Evolutionary conservation across 2,797 vertebrate genomes (phyloP).

Genomic region (Lepilemur ruficaudatus): DNA sequence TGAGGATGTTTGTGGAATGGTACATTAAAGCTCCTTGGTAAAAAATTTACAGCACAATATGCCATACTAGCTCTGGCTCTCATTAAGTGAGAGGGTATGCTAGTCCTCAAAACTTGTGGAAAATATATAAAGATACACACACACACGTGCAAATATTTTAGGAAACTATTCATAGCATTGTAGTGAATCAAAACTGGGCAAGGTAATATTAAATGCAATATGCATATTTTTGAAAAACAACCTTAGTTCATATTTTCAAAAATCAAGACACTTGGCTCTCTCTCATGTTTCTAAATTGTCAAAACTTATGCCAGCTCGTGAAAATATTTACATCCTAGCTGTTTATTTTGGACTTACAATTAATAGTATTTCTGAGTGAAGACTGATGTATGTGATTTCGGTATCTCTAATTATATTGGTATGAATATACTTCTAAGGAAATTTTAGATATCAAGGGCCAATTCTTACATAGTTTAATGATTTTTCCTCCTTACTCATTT

Average conservation of each 20-base stretch:
- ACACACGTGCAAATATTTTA: background rate
- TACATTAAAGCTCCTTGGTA: background rate
- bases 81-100: background rate
- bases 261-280: background rate
- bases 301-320: background rate
- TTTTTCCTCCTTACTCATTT: background rate
- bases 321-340: background rate
- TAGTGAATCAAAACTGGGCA: background rate
- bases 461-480: conserved; percentile 19
- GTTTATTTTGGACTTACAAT: background rate
- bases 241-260: conserved; percentile 27
- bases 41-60: conserved; percentile 18
- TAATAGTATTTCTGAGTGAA: background rate
- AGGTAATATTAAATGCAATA: background rate
- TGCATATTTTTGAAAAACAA: background rate
- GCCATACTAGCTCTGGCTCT: background rate
- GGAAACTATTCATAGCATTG: background rate
- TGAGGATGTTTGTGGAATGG: background rate
- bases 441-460: background rate
- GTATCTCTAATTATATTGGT: background rate
- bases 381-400: background rate
- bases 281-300: background rate
- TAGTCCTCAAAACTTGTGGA: background rate
- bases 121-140: background rate
- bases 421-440: background rate